These are phyloP conservation scores for Carettochelys insculpta DNA, from an alignment of 2,113 vertebrate species.

Conservation along the genomic window DNA sequence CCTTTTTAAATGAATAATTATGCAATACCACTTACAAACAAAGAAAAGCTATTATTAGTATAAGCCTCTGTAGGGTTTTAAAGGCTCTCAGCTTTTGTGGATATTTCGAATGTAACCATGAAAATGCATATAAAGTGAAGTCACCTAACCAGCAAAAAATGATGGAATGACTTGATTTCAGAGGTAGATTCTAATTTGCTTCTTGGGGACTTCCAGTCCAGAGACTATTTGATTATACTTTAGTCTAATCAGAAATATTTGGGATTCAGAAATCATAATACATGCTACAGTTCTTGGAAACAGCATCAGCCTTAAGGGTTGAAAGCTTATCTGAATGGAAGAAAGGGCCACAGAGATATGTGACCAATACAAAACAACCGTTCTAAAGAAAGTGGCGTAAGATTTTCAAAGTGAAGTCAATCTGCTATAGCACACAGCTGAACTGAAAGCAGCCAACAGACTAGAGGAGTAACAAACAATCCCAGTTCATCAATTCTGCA, in stretches of 20 bases:
- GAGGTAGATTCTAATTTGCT: constrained; percentile 36
- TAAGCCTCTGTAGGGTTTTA: constrained; percentile 31
- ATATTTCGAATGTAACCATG: constrained; percentile 7
- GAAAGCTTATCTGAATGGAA: constrained; percentile 73
- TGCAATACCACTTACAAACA: constrained; percentile 25
- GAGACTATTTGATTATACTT: constrained; percentile 52
- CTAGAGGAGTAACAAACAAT: constrained; percentile 19
- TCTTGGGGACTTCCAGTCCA: not conserved
- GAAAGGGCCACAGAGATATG: constrained; percentile 76
- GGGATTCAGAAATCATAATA: constrained; percentile 77
- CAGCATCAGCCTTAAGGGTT: constrained; percentile 70
- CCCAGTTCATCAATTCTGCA: not conserved
- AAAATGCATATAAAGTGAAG: constrained; percentile 13
- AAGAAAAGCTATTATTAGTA: constrained; percentile 42
- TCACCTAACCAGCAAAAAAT: constrained; percentile 21
- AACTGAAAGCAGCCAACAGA: constrained; percentile 60
- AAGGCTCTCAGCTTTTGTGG: not conserved
- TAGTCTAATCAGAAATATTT: constrained; percentile 74
- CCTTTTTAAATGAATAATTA: constrained; percentile 23
- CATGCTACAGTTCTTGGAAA: constrained; percentile 78
- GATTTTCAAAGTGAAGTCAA: constrained; percentile 76
- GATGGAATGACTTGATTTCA: constrained; percentile 15
- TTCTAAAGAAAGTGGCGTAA: constrained; percentile 80
- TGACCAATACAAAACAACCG: constrained; percentile 79
- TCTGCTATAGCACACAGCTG: constrained; percentile 74